Base-by-base conservation (phyloP, 2,113 vertebrate genomes). In the Oxyura jamaicensis region DNA sequence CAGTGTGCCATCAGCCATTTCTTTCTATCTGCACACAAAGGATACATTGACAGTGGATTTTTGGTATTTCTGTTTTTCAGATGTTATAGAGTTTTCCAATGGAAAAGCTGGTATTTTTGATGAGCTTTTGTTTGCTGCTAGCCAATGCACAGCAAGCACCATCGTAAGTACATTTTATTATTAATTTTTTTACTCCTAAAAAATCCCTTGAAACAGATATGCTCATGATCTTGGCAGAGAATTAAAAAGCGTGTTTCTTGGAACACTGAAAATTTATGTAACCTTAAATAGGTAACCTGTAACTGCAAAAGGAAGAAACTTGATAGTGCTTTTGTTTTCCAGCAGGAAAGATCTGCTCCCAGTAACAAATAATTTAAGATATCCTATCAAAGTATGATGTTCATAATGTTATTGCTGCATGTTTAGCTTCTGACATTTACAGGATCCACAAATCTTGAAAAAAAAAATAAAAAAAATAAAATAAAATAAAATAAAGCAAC, bases 161-260 rank as follows among this genome's bases (percentile, higher is more conserved):
- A 75, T 96, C 48, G 97, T 98, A 96, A 98, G 98, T 98, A 97
- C 6, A 41, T 65, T 83, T 76, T 84, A 23, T 89, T 76, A 52
- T 69, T 66, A 71, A 71, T 63, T 75, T 52, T 52, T 86, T 86
- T 56, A 52, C 23, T 83, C 23, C n/a, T 86, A 58, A 42, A 3
- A 73, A 73, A 44, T 41, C 7, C 11, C 13, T 91, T 67, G 42
- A 77, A 83, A 63, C 25, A 55, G 59, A 83, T 77, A 69, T 55
- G 20, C 2, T 65, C n/a, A 46, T 26, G 9, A 21, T 59, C 29
- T 46, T 2, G 0, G 26, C 0, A 74, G 21, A 50, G 12, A 80
- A 67, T 50, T 6, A 60, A 62, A 29, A 74, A 74, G 60, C 6
- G 13, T 52, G 5, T 33, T 75, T 68, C 9, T 60, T 82, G 20